A percentile compares a stretch with the other conserved stretches of the same genome.
phyloP scores from a whole-genome alignment of 2,888 invertebrate species.

The Aradus depressus region DNA sequence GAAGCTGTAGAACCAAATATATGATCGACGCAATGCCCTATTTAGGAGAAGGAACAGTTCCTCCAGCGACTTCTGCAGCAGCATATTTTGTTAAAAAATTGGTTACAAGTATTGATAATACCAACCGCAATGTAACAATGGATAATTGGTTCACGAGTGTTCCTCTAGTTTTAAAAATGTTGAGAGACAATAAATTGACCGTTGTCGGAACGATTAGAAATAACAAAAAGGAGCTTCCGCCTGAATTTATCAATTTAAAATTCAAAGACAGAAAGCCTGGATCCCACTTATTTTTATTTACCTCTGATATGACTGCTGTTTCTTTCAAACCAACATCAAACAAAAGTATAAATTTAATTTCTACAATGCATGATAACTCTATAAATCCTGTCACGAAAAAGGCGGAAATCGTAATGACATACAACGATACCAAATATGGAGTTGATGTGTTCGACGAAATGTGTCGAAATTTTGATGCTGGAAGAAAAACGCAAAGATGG shows the following conservation, averaged over 20 bases:
- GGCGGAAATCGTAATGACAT: no score
- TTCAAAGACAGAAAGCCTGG: constrained; percentile 21
- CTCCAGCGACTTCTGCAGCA: constrained; percentile 3
- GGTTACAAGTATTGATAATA: constrained; percentile 5
- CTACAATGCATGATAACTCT: no score
- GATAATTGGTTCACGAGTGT: no score
- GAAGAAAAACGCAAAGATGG: no score
- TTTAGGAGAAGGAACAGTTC: constrained; percentile 16
- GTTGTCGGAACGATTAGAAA: constrained; percentile 24
- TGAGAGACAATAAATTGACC: constrained; percentile 22
- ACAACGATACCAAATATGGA: constrained; percentile 30
- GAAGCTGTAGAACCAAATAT: no score
- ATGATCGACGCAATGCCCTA: constrained; percentile 19
- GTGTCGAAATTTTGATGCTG: no score
- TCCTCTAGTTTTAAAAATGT: constrained; percentile 26
- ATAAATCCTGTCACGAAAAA: no score
- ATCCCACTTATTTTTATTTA: constrained; percentile 31
- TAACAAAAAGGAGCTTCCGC: constrained; percentile 32
- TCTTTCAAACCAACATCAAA: no score
- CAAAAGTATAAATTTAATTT: no score
- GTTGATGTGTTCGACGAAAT: constrained; percentile 31
- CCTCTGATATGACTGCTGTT: constrained; percentile 30
- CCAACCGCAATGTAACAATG: no score
- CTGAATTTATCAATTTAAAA: constrained; percentile 31
- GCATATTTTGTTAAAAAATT: constrained; percentile 16